Conservation (phyloP, 2,113 vertebrate species). For the Corythornis cristatus region DNA sequence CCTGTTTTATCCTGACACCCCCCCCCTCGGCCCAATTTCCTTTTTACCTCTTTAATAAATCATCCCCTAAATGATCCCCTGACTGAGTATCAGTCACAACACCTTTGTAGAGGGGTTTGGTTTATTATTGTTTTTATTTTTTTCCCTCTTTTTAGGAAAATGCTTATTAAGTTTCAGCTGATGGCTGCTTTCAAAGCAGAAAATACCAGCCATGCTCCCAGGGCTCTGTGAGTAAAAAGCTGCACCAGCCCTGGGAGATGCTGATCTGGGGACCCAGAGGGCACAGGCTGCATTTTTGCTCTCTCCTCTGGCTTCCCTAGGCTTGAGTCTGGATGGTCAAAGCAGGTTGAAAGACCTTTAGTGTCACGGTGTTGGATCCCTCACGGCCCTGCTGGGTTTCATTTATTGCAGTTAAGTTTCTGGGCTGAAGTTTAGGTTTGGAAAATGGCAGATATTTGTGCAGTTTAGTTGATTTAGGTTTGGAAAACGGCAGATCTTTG, state of each 20-base stretch:
- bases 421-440: neutral
- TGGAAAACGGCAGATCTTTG: neutral
- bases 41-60: constrained; percentile 14
- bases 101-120: neutral
- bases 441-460: neutral
- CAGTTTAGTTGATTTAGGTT: neutral
- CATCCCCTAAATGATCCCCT: neutral
- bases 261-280: neutral
- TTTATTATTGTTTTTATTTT: neutral
- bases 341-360: neutral
- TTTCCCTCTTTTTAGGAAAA: neutral
- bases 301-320: neutral
- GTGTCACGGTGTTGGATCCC: neutral
- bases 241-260: neutral
- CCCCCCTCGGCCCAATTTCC: neutral
- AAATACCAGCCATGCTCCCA: neutral
- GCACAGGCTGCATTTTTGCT: neutral
- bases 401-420: neutral
- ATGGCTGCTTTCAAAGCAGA: neutral
- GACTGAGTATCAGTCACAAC: neutral
- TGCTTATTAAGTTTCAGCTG: constrained; percentile 17
- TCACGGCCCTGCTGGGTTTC: neutral
- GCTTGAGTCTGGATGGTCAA: neutral
- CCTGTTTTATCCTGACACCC: neutral
- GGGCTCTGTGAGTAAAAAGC: neutral